phyloP scores from a whole-genome alignment of 2,888 invertebrate species.

The Cephus nigrinus region DNA sequence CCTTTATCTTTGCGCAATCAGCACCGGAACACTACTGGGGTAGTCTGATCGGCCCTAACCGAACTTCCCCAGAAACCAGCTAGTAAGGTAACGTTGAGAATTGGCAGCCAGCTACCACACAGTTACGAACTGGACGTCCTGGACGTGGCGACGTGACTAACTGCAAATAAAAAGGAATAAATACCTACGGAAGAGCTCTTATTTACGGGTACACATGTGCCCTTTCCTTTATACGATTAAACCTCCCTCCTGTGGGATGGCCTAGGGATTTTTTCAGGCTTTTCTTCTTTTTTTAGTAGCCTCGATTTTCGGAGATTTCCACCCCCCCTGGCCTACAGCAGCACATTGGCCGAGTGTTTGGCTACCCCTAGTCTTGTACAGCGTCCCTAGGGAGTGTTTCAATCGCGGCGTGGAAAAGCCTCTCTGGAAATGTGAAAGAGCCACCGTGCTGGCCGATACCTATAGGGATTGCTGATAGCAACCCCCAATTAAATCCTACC shows the following conservation, averaged over 20 bases:
- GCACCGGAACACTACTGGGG: slow-evolving; percentile 44
- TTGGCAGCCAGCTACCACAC: no score
- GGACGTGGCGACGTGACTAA: no score
- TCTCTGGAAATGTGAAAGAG: no score
- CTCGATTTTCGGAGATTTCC: slow-evolving; percentile 23
- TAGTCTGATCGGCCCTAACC: slow-evolving; percentile 36
- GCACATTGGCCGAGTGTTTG: slow-evolving; percentile 7
- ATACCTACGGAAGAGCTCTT: no score
- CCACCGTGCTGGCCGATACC: no score
- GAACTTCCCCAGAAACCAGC: slow-evolving; percentile 11
- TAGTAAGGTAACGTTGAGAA: not conserved
- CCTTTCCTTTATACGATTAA: not conserved
- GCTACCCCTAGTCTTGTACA: slow-evolving; percentile 5
- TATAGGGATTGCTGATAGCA: no score
- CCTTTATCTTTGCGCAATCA: slow-evolving; percentile 60
- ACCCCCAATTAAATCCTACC: no score
- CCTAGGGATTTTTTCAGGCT: not conserved
- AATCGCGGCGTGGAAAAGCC: slow-evolving; percentile 10
- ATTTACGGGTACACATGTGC: no score
- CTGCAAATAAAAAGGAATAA: no score
- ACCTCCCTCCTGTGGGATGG: not conserved
- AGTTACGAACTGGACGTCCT: no score
- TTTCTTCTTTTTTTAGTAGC: slow-evolving; percentile 19
- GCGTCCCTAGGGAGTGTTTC: slow-evolving; percentile 16
- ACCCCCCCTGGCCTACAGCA: not conserved